These are phyloP conservation scores for Melanotaenia trifasciata DNA, from an alignment of 2,797 vertebrate species.

Conservation along the genomic window DNA sequence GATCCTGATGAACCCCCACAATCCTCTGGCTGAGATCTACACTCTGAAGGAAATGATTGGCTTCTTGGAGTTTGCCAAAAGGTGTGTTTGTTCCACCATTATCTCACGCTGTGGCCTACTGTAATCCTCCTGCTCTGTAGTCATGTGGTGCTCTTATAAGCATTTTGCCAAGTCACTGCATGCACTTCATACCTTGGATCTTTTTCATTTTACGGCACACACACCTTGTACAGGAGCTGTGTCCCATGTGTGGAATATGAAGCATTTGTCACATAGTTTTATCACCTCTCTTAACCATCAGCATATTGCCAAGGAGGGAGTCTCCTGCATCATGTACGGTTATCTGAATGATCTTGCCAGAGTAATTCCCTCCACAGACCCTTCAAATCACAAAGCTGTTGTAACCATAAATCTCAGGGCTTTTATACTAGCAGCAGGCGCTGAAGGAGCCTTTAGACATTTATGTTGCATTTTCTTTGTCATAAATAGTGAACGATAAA, in stretches of 20 bases:
- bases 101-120: slow-evolving; percentile 12
- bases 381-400: slow-evolving; percentile 44
- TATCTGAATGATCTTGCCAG: slow-evolving; percentile 60
- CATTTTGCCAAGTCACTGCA: slow-evolving; percentile 22
- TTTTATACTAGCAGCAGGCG: slow-evolving; percentile 35
- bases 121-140: slow-evolving; percentile 23
- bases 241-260: slow-evolving; percentile 57
- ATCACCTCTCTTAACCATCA: slow-evolving; percentile 57
- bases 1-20: slow-evolving; percentile 95
- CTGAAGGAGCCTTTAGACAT: slow-evolving; percentile 24
- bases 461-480: slow-evolving; percentile 34
- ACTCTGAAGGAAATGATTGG: slow-evolving; percentile 86
- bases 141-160: slow-evolving; percentile 32
- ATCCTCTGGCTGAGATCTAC: slow-evolving; percentile 94
- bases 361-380: slow-evolving; percentile 33
- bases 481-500: slow-evolving; percentile 34
- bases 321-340: slow-evolving; percentile 52
- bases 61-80: slow-evolving; percentile 95
- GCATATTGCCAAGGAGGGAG: slow-evolving; percentile 65
- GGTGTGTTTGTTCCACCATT: slow-evolving; percentile 76
- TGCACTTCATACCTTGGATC: slow-evolving; percentile 28
- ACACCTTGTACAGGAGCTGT: slow-evolving; percentile 18
- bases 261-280: slow-evolving; percentile 53
- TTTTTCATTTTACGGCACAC: slow-evolving; percentile 29
- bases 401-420: slow-evolving; percentile 60